A percentile compares a stretch with the other conserved stretches of the same genome.
phyloP scores from a whole-genome alignment of 1,140 invertebrate genomes.

The Micrasema minimum region DNA sequence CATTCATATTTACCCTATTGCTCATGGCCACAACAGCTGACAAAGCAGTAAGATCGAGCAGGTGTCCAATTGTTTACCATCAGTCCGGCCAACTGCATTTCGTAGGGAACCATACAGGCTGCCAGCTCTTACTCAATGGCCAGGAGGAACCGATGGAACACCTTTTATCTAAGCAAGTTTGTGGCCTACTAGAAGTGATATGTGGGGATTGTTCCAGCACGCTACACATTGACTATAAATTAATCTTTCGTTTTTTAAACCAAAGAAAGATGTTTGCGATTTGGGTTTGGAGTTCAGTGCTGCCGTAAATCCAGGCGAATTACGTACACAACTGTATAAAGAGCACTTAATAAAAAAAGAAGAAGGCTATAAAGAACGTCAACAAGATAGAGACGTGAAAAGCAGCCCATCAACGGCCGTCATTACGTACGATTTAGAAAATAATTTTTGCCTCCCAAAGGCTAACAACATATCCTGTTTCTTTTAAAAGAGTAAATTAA shows the following conservation, averaged over 20 bases:
- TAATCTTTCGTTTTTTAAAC: not conserved
- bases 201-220: too few species aligned
- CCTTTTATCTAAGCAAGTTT: too few species aligned
- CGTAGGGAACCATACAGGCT: too few species aligned
- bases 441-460: not conserved
- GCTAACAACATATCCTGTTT: not conserved
- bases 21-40: too few species aligned
- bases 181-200: too few species aligned
- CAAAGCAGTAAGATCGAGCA: too few species aligned
- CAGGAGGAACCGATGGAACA: too few species aligned
- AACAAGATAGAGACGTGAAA: not conserved
- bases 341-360: not conserved
- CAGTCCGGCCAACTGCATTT: too few species aligned
- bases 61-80: too few species aligned
- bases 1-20: too few species aligned
- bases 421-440: slow-evolving; percentile 5
- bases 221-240: too few species aligned
- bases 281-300: not conserved
- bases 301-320: not conserved
- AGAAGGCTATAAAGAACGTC: not conserved
- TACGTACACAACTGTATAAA: not conserved
- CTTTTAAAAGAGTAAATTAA: slow-evolving; percentile 1
- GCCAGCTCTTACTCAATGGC: too few species aligned
- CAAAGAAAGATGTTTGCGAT: slow-evolving; percentile 4
- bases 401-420: not conserved